These are phyloP conservation scores for Rhodeus uyekii DNA, from an alignment of 2,797 vertebrate genomes.

Conservation along the genomic window DNA sequence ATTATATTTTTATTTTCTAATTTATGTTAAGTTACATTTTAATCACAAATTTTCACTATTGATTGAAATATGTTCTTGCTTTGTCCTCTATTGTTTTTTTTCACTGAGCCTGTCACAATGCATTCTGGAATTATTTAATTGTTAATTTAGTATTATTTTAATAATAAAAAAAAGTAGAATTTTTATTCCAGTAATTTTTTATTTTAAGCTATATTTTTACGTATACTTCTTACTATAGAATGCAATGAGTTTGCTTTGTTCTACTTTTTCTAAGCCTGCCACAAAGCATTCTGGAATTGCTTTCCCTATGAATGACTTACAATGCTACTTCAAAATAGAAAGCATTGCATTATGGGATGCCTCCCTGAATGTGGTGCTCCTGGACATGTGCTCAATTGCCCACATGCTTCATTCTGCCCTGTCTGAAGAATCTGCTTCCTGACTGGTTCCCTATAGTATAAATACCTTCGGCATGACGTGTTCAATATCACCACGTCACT, in stretches of 20 bases:
- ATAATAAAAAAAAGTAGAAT: background rate
- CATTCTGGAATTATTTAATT: background rate
- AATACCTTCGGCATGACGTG: background rate
- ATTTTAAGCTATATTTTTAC: background rate
- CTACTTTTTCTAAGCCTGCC: background rate
- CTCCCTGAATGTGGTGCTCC: background rate
- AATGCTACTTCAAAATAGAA: background rate
- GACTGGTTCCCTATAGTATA: background rate
- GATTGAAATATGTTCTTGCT: background rate
- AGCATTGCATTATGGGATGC: background rate
- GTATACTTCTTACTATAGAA: background rate
- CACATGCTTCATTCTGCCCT: background rate
- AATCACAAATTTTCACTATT: background rate
- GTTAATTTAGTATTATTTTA: background rate
- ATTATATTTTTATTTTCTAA: background rate
- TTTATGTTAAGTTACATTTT: too few relatives aligned
- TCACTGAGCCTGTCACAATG: background rate
- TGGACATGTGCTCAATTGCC: background rate
- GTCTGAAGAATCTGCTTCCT: background rate
- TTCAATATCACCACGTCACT: slow-evolving; percentile 19
- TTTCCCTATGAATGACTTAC: background rate
- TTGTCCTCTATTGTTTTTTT: background rate
- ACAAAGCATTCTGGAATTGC: background rate
- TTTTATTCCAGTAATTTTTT: background rate
- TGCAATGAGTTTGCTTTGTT: background rate